Evolutionary conservation across 2,797 vertebrate species (phyloP).

Genomic region (Tamandua tetradactyla): DNA sequence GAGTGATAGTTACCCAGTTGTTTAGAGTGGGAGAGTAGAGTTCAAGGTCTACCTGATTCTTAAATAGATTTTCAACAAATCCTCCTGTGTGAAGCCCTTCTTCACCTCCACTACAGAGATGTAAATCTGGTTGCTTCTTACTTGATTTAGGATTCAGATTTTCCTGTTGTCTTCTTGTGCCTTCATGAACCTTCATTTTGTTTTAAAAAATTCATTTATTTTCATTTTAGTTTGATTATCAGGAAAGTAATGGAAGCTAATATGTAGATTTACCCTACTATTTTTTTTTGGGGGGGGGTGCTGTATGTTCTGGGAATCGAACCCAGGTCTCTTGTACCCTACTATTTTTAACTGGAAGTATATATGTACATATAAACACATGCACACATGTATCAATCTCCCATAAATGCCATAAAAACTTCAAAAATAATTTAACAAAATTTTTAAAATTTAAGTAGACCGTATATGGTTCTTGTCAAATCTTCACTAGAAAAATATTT

Average conservation of each 20-base stretch:
- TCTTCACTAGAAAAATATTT: slow-evolving; percentile 29
- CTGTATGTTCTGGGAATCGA: too few species aligned
- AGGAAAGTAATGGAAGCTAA: neutral
- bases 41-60: slow-evolving; percentile 19
- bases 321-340: too few species aligned
- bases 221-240: neutral
- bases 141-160: neutral
- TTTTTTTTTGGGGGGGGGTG: too few species aligned
- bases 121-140: neutral
- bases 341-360: neutral
- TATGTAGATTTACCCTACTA: neutral
- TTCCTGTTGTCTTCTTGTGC: neutral
- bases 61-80: neutral
- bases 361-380: neutral
- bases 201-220: slow-evolving; percentile 26
- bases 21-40: neutral
- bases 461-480: slow-evolving; percentile 6
- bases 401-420: neutral
- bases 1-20: neutral
- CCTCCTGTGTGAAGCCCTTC: neutral
- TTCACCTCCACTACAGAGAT: neutral
- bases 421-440: neutral
- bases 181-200: neutral
- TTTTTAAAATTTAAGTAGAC: neutral
- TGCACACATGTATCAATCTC: neutral